A percentile compares a stretch with the other conserved stretches of the same genome.
These are phyloP conservation scores for Copidosoma aretas DNA, from an alignment of 2,888 invertebrate species.

Conservation along the genomic window DNA sequence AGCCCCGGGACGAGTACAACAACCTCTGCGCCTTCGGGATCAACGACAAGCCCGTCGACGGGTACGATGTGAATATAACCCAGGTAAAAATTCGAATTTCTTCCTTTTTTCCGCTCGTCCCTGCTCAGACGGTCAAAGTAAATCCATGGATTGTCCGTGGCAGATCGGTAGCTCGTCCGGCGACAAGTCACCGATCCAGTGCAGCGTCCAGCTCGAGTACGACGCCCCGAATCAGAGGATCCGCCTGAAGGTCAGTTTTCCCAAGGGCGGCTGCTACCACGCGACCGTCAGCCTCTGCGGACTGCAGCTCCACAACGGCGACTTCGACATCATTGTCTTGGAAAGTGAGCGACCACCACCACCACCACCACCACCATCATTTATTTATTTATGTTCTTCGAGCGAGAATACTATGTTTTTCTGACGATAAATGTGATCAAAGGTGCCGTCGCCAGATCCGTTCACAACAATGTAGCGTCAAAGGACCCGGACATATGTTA, in stretches of 20 bases:
- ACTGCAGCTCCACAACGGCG: constrained; percentile 82
- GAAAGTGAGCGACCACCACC: constrained; percentile 73
- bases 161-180: constrained; percentile 71
- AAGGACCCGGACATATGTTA: constrained; percentile 87
- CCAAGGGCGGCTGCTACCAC: constrained; percentile 81
- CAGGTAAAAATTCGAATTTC: constrained; percentile 52
- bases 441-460: constrained; percentile 82
- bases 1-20: constrained; percentile 90
- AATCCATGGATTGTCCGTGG: constrained; percentile 27
- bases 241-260: constrained; percentile 78
- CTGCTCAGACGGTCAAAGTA: constrained; percentile 2
- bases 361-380: too few species aligned
- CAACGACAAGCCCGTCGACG: constrained; percentile 69
- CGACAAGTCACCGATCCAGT: constrained; percentile 66
- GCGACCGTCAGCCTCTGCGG: constrained; percentile 80
- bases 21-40: constrained; percentile 77
- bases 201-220: constrained; percentile 70
- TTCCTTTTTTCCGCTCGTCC: neutral
- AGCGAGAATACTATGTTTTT: too few species aligned
- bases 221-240: constrained; percentile 82
- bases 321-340: constrained; percentile 90
- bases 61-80: constrained; percentile 62
- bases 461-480: constrained; percentile 85
- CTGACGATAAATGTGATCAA: too few species aligned
- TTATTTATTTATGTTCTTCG: too few species aligned